Evolutionary conservation across 2,888 invertebrate genomes (phyloP).

Genomic region (Gymnocheta viridis): DNA sequence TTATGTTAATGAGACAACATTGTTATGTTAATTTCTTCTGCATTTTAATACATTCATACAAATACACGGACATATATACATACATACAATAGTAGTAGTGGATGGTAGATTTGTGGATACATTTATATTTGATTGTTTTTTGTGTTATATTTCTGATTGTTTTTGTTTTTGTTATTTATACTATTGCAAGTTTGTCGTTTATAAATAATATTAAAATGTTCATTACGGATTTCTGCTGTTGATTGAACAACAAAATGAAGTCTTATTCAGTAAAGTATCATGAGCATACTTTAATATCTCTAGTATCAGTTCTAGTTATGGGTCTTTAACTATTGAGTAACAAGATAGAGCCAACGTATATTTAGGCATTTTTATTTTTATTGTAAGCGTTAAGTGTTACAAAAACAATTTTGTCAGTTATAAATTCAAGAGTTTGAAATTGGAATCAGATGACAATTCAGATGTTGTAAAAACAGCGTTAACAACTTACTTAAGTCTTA

Average conservation of each 20-base stretch:
- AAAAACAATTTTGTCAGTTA: no score
- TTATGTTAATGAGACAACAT: slow-evolving; percentile 79
- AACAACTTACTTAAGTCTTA: no score
- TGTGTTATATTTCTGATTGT: slow-evolving; percentile 25
- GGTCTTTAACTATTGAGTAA: slow-evolving; percentile 15
- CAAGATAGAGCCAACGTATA: no score
- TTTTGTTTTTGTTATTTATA: slow-evolving; percentile 3
- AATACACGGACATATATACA: background rate
- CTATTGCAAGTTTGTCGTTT: slow-evolving; percentile 51
- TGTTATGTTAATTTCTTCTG: slow-evolving; percentile 78
- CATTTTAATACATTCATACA: slow-evolving; percentile 43
- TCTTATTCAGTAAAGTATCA: slow-evolving; percentile 10
- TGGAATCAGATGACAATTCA: no score
- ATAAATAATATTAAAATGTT: slow-evolving; percentile 61
- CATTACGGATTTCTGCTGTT: slow-evolving; percentile 53
- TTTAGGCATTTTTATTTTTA: no score
- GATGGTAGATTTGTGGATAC: background rate
- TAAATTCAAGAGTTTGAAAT: no score
- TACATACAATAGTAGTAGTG: background rate
- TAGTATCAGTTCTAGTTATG: slow-evolving; percentile 6
- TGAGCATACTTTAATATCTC: background rate
- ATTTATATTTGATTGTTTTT: slow-evolving; percentile 36
- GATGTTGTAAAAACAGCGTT: no score
- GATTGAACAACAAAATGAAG: slow-evolving; percentile 58
- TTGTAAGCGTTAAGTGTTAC: no score